phyloP scores from a whole-genome alignment of 2,113 vertebrate species.

The Labrus mixtus region DNA sequence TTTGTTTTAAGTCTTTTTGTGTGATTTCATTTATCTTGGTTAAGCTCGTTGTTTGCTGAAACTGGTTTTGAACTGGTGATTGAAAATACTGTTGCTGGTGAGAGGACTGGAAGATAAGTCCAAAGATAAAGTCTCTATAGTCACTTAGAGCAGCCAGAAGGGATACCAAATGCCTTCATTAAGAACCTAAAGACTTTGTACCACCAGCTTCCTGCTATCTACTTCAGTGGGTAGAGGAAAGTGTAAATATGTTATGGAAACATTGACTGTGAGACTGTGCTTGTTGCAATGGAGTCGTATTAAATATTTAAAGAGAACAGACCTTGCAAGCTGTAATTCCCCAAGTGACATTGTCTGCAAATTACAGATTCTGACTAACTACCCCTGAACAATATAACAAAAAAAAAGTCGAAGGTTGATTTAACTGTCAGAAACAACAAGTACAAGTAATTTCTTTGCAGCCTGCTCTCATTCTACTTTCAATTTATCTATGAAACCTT shows the following conservation, averaged over 20 bases:
- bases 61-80: too few relatives aligned
- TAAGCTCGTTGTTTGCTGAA: too few relatives aligned
- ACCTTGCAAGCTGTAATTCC: not conserved
- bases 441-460: conserved; percentile 18
- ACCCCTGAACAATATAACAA: not conserved
- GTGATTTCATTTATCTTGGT: too few relatives aligned
- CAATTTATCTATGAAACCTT: conserved; percentile 34
- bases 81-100: too few relatives aligned
- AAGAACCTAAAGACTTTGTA: not conserved
- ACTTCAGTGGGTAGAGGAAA: conserved; percentile 6
- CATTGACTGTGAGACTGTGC: not conserved
- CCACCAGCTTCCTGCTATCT: conserved; percentile 1
- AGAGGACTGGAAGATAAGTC: too few relatives aligned
- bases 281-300: conserved; percentile 22
- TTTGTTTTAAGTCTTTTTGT: too few relatives aligned
- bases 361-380: conserved; percentile 11
- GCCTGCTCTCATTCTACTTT: conserved; percentile 33
- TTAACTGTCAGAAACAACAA: conserved; percentile 14
- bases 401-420: not conserved
- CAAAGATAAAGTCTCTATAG: too few relatives aligned
- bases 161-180: not conserved
- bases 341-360: conserved; percentile 19
- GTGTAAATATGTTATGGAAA: conserved; percentile 29
- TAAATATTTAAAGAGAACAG: conserved; percentile 19
- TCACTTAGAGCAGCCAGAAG: not conserved